phyloP scores from a whole-genome alignment of 2,888 invertebrate species.

The Aleiodes testaceus region DNA sequence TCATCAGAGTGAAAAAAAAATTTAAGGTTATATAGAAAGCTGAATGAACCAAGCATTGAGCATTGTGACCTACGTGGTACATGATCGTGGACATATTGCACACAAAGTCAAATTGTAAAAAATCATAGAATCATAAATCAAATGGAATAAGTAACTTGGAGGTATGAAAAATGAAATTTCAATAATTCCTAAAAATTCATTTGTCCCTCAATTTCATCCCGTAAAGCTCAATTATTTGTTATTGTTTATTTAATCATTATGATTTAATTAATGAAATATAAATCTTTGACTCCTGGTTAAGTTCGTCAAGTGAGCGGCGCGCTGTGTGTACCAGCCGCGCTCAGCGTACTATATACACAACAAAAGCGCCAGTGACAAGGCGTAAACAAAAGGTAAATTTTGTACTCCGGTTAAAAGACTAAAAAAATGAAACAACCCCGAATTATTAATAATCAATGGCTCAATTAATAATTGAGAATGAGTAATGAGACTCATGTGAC shows the following conservation, averaged over 20 bases:
- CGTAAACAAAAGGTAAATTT: constrained; percentile 68
- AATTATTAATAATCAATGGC: too few species aligned
- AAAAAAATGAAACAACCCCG: constrained; percentile 37
- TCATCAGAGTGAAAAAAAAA: constrained; percentile 55
- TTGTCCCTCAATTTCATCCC: too few species aligned
- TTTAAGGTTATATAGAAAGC: constrained; percentile 64
- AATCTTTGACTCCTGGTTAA: neutral
- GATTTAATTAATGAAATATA: too few species aligned
- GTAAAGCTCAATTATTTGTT: too few species aligned
- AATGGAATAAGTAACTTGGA: neutral
- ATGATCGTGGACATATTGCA: constrained; percentile 36
- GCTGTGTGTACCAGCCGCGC: constrained; percentile 51
- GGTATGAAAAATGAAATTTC: neutral
- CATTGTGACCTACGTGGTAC: constrained; percentile 50
- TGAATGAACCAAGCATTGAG: constrained; percentile 3
- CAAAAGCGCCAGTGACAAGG: constrained; percentile 70
- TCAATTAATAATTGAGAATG: too few species aligned
- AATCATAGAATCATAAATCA: neutral
- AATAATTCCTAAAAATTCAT: too few species aligned
- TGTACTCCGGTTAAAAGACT: constrained; percentile 38
- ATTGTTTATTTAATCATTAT: too few species aligned
- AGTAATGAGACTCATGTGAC: neutral
- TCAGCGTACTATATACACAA: constrained; percentile 58
- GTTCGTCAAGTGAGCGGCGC: constrained; percentile 59
- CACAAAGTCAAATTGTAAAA: constrained; percentile 5